Conservation (phyloP, 37 sponge, comb jelly and placozoan species). For the Cladorhizidae sp. region DNA sequence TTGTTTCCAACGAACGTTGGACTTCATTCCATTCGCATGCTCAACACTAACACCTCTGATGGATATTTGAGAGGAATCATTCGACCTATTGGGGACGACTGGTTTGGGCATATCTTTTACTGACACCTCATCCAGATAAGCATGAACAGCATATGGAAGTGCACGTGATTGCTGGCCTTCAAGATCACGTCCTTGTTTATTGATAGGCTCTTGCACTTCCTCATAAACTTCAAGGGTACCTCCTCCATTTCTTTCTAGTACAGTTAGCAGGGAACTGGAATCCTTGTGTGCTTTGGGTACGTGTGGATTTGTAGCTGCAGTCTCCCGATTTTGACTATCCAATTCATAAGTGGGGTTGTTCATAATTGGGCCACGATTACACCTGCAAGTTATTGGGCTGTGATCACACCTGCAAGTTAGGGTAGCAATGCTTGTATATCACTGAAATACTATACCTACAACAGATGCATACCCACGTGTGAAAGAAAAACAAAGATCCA, state of each 20-base stretch:
- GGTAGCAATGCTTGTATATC: no score
- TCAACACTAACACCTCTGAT: no score
- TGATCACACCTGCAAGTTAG: not conserved
- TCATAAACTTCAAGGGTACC: not conserved
- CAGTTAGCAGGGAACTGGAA: not conserved
- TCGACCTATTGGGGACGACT: no score
- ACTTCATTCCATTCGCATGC: no score
- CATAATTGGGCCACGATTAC: not conserved
- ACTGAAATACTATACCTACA: no score
- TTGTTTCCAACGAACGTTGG: no score
- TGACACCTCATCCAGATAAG: not conserved
- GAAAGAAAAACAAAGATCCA: no score
- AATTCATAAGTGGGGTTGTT: not conserved
- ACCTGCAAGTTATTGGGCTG: no score
- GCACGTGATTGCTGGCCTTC: not conserved
- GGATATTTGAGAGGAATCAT: no score
- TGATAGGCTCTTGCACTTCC: not conserved
- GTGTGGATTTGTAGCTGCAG: not conserved
- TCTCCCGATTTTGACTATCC: not conserved
- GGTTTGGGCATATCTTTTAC: no score
- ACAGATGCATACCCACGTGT: no score
- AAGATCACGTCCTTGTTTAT: not conserved
- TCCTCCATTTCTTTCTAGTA: not conserved
- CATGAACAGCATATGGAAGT: constrained; percentile 1
- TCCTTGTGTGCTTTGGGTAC: not conserved